A percentile compares a stretch with the other conserved stretches of the same genome.
Conservation (phyloP, 2,797 vertebrate genomes). For the Hirundo rustica region DNA sequence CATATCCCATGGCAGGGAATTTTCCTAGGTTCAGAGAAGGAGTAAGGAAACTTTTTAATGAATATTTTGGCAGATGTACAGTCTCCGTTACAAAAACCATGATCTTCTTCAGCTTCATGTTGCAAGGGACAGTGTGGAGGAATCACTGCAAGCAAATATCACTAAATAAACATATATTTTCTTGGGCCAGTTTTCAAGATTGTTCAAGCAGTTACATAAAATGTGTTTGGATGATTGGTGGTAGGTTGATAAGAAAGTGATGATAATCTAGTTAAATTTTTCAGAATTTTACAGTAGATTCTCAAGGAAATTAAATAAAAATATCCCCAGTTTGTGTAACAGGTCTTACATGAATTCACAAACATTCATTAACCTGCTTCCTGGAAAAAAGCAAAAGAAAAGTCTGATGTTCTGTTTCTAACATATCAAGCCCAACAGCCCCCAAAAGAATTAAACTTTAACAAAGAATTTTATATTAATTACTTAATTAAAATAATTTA, state of each 20-base stretch:
- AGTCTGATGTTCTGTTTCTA: not conserved
- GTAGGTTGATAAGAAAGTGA: not conserved
- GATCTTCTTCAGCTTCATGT: not conserved
- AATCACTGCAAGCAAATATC: not conserved
- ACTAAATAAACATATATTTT: not conserved
- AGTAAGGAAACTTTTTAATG: not conserved
- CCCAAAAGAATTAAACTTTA: not conserved
- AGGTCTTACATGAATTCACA: not conserved
- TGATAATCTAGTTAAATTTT: not conserved
- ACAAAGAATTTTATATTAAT: not conserved
- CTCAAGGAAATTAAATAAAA: not conserved
- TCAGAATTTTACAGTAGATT: not conserved
- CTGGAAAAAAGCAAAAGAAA: not conserved
- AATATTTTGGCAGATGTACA: not conserved
- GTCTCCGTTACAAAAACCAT: not conserved
- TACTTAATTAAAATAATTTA: not conserved
- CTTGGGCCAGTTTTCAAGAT: not conserved
- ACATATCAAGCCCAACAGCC: not conserved
- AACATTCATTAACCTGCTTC: not conserved
- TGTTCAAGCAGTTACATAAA: not conserved
- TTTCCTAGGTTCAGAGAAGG: not conserved
- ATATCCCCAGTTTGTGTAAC: not conserved
- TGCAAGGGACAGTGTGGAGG: not conserved
- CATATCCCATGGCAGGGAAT: not conserved
- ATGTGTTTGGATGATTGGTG: not conserved